Evolutionary conservation across 2,888 invertebrate species (phyloP).

Genomic region (Drosophila longiperda): DNA sequence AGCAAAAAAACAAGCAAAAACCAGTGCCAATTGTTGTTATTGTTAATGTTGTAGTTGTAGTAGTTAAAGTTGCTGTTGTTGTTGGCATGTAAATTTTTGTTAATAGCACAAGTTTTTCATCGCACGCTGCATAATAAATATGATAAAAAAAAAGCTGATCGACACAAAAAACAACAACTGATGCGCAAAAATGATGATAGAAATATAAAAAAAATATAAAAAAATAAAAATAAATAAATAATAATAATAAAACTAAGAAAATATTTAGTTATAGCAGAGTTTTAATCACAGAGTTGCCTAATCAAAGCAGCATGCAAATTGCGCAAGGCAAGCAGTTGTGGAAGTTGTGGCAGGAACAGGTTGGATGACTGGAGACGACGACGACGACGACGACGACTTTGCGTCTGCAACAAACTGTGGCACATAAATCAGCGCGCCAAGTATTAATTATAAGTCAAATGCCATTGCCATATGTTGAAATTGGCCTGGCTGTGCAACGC

Average conservation of each 20-base stretch:
- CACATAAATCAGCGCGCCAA: slow-evolving; percentile 64
- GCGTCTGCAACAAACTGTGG: slow-evolving; percentile 53
- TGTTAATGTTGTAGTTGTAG: slow-evolving; percentile 15
- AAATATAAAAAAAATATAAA: background rate
- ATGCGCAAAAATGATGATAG: slow-evolving; percentile 15
- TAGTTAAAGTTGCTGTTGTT: slow-evolving; percentile 13
- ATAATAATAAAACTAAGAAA: slow-evolving; percentile 11
- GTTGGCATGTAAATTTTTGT: slow-evolving; percentile 69
- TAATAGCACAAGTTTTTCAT: slow-evolving; percentile 77
- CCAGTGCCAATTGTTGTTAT: slow-evolving; percentile 32
- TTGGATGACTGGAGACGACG: slow-evolving; percentile 16
- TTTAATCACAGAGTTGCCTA: slow-evolving; percentile 43
- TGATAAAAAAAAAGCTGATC: slow-evolving; percentile 18
- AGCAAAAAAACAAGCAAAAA: slow-evolving; percentile 7
- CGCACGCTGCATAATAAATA: slow-evolving; percentile 44
- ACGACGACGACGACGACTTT: background rate
- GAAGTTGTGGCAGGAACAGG: slow-evolving; percentile 30
- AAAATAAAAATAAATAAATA: background rate
- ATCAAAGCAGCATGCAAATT: slow-evolving; percentile 50
- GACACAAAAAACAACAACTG: slow-evolving; percentile 19
- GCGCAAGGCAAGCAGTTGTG: slow-evolving; percentile 20
- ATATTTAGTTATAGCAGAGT: slow-evolving; percentile 29
- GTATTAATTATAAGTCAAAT: slow-evolving; percentile 72
- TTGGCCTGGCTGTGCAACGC: slow-evolving; percentile 7
- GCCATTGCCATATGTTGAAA: slow-evolving; percentile 66